Evolutionary conservation across 1,140 invertebrate species (phyloP).

Genomic region (Lerema accius): DNA sequence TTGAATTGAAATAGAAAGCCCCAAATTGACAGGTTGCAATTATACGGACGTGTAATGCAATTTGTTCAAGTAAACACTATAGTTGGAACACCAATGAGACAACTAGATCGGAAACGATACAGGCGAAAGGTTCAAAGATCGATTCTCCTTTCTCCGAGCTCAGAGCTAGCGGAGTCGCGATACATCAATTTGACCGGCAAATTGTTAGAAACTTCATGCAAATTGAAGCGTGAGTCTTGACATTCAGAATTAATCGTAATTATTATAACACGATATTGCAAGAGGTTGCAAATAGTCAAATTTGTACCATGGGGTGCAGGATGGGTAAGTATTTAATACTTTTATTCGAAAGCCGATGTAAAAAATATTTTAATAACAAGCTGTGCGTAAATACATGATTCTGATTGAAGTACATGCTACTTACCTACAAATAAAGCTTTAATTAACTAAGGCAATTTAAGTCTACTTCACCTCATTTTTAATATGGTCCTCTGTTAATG

Average conservation of each 20-base stretch:
- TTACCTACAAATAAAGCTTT: no score
- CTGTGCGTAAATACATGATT: no score
- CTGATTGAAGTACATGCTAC: no score
- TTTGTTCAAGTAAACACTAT: slow-evolving; percentile 9
- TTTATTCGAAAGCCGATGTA: no score
- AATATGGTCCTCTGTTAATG: no score
- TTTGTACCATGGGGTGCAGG: no score
- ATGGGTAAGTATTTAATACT: no score
- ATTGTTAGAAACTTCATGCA: not conserved
- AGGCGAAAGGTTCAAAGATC: not conserved
- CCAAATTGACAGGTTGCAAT: slow-evolving; percentile 3
- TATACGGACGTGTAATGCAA: slow-evolving; percentile 4
- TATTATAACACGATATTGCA: no score
- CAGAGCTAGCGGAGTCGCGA: not conserved
- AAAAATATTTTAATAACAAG: no score
- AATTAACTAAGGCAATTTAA: no score
- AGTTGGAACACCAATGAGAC: slow-evolving; percentile 18
- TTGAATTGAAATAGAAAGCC: not conserved
- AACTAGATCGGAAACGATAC: slow-evolving; percentile 25
- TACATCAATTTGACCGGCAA: not conserved
- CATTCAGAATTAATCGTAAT: not conserved
- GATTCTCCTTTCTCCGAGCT: slow-evolving; percentile 7
- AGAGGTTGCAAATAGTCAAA: no score
- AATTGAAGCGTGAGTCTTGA: not conserved
- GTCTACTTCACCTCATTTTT: no score